These are phyloP conservation scores for Virgularia gustaviana DNA, from an alignment of 92 coral and sea anemone genomes.

Conservation along the genomic window DNA sequence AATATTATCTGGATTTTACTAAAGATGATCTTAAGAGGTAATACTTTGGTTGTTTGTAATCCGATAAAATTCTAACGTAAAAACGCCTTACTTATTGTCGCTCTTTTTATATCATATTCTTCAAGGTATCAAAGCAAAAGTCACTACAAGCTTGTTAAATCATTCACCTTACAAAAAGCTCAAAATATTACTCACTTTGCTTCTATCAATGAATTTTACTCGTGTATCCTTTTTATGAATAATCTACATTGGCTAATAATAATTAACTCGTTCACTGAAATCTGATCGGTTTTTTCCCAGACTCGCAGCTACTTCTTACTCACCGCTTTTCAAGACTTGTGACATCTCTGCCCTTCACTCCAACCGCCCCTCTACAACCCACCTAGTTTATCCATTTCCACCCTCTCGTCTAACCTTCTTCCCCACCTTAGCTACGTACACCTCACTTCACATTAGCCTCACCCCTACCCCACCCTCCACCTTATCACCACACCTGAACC, in stretches of 20 bases:
- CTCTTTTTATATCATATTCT: neutral
- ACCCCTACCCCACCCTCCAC: neutral
- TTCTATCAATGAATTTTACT: constrained; percentile 80
- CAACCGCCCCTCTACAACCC: no score
- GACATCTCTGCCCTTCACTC: no score
- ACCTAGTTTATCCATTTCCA: no score
- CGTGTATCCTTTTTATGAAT: constrained; percentile 95
- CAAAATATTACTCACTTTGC: constrained; percentile 80
- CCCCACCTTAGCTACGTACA: no score
- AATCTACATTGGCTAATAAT: no score
- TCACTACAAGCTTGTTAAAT: constrained; percentile 77
- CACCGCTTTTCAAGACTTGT: no score
- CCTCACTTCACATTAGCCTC: neutral
- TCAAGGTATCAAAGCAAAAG: constrained; percentile 75
- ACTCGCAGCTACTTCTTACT: no score
- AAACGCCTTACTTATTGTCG: neutral
- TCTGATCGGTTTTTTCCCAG: no score
- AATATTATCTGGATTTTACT: constrained; percentile 71
- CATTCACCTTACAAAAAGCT: constrained; percentile 70
- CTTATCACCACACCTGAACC: neutral
- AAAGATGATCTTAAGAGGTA: constrained; percentile 93
- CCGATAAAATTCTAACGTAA: neutral
- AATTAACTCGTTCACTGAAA: no score
- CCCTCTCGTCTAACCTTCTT: no score
- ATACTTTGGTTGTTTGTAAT: neutral